These are phyloP conservation scores for Malurus leucopterus DNA, from an alignment of 2,797 vertebrate genomes.

Conservation along the genomic window DNA sequence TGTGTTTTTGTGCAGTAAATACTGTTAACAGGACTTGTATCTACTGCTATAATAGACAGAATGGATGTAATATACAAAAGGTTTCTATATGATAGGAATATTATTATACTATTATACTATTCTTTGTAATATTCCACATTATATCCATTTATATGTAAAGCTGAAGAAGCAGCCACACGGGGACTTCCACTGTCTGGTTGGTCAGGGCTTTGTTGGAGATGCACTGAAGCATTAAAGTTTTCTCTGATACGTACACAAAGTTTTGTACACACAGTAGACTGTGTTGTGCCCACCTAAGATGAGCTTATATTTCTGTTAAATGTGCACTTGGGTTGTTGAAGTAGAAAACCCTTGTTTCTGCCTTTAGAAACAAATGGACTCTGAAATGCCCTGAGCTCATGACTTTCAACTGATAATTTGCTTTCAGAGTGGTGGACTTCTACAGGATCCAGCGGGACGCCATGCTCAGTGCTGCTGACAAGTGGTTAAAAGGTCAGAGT, in stretches of 20 bases:
- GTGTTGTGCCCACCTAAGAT: not conserved
- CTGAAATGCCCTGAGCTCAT: not conserved
- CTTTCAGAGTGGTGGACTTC: constrained; percentile 84
- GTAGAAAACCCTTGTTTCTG: not conserved
- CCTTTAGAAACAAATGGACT: not conserved
- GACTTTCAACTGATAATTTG: not conserved
- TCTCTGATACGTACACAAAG: not conserved
- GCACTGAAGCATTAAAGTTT: not conserved
- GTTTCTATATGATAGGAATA: not conserved
- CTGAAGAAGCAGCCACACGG: not conserved
- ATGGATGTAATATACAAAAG: not conserved
- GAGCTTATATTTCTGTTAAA: not conserved
- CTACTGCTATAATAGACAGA: not conserved
- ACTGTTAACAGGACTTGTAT: not conserved
- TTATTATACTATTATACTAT: no score
- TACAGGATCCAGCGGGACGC: constrained; percentile 84
- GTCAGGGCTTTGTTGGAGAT: not conserved
- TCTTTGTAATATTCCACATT: no score
- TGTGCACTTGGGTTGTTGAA: not conserved
- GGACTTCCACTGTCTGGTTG: not conserved
- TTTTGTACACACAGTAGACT: not conserved
- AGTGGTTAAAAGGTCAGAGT: constrained; percentile 86
- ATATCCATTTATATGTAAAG: not conserved
- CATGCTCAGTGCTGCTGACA: constrained; percentile 85
- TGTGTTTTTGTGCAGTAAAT: not conserved